Evolutionary conservation across 2,888 invertebrate genomes (phyloP), one percentile per base, ranked within the genome.

Genomic region (Diaperis boleti): DNA sequence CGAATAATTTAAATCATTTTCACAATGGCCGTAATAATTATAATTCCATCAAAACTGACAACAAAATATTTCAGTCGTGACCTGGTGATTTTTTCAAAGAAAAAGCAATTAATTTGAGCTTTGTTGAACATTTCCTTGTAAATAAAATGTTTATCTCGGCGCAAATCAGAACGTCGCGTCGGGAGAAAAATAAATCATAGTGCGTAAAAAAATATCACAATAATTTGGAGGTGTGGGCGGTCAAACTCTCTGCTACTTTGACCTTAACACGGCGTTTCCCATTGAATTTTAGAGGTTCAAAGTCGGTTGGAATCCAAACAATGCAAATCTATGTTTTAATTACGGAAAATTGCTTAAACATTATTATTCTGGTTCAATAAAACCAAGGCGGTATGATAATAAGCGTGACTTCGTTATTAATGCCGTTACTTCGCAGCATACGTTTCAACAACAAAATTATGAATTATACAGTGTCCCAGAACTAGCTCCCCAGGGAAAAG

Each of bases 301-400:
- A n/a, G n/a, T n/a, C n/a, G 37, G 41, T 49, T 33, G 20, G 50
- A 54, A 42, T 57, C 33, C 26, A 50, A 55, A 65, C 55, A 62
- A 68, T 64, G 64, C 42, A 52, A 63, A 63, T 63, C 61, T 61
- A 47, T 29, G 54, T 56, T 66, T 65, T 66, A 68, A 66, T 68
- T 67, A 59, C 59, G 44, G 61, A 60, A 63, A 68, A 67, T 67
- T 67, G 61, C 67, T 65, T 49, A 65, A 65, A 63, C 65, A 61
- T 65, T 61, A 67, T 67, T 67, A 65, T 60, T 62, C 54, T 54
- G 59, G 14, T 42, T 63, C 67, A 50, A 39, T 31, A 47, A 56
- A 63, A 59, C 44, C 29, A 52, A 62, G 47, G 62, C 63, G 61
- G 64, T 66, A 68, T 68, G 68, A 59, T 68, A 68, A 68, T 66